Evolutionary conservation across 2,797 vertebrate genomes (phyloP).

Genomic region (Onychomys arenicola): DNA sequence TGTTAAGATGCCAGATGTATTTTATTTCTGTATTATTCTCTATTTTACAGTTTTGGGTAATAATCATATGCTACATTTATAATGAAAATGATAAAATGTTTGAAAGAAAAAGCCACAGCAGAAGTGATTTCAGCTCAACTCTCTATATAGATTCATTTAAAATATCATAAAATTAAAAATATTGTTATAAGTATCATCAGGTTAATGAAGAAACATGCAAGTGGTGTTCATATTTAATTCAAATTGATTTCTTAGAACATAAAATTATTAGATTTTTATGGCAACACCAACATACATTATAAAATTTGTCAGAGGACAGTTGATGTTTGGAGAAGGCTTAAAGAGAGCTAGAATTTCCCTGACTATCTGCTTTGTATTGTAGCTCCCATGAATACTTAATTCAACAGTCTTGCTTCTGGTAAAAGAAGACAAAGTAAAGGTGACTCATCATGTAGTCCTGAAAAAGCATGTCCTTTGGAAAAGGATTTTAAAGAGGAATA

Average conservation of each 20-base stretch:
- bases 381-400: not conserved
- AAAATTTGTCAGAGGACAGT: conserved; percentile 20
- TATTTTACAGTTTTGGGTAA: conserved; percentile 49
- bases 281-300: conserved; percentile 30
- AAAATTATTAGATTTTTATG: conserved; percentile 63
- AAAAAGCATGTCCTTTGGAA: not conserved
- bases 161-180: conserved; percentile 57
- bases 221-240: conserved; percentile 63
- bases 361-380: not conserved
- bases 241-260: conserved; percentile 59
- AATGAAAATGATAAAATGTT: conserved; percentile 39
- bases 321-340: conserved; percentile 27
- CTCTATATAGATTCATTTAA: conserved; percentile 36
- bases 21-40: conserved; percentile 27
- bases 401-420: conserved; percentile 21
- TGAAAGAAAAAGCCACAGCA: not conserved
- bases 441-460: not conserved
- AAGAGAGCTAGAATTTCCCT: conserved; percentile 49
- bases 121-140: conserved; percentile 60
- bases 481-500: conserved; percentile 20
- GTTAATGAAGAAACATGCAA: conserved; percentile 71
- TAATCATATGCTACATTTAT: conserved; percentile 5
- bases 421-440: conserved; percentile 40
- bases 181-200: conserved; percentile 55
- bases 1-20: not conserved